phyloP scores from a whole-genome alignment of 2,113 vertebrate genomes.

The Vulpes vulpes region DNA sequence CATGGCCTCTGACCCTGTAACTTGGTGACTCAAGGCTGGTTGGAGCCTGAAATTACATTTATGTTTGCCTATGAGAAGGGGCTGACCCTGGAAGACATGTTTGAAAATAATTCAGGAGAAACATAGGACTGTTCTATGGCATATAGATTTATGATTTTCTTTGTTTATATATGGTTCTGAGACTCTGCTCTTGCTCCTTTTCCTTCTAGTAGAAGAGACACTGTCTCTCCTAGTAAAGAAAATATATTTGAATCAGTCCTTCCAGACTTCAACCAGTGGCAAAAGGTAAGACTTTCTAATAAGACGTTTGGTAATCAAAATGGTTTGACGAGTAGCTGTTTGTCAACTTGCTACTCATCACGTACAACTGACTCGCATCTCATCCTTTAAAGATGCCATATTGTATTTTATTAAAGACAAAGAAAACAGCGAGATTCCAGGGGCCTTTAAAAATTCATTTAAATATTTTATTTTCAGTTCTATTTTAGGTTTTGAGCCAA shows the following conservation, averaged over 20 bases:
- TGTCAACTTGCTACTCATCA: background rate
- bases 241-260: conserved; percentile 53
- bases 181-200: conserved; percentile 42
- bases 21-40: conserved; percentile 27
- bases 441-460: background rate
- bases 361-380: background rate
- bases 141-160: background rate
- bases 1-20: background rate
- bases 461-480: conserved; percentile 35
- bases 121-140: background rate
- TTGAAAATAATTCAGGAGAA: background rate
- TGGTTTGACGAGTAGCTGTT: background rate
- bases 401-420: background rate
- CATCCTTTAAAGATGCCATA: background rate
- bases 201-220: conserved; percentile 66
- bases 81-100: background rate
- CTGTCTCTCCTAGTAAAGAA: background rate
- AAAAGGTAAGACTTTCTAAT: conserved; percentile 78
- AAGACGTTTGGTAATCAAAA: background rate
- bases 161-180: conserved; percentile 42
- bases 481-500: conserved; percentile 1
- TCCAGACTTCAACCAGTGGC: conserved; percentile 75
- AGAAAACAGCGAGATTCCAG: background rate
- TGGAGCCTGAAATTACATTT: conserved; percentile 28
- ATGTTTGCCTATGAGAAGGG: background rate